These are phyloP conservation scores for Caradrina clavipalpis DNA, from an alignment of 2,888 invertebrate species.

Conservation along the genomic window DNA sequence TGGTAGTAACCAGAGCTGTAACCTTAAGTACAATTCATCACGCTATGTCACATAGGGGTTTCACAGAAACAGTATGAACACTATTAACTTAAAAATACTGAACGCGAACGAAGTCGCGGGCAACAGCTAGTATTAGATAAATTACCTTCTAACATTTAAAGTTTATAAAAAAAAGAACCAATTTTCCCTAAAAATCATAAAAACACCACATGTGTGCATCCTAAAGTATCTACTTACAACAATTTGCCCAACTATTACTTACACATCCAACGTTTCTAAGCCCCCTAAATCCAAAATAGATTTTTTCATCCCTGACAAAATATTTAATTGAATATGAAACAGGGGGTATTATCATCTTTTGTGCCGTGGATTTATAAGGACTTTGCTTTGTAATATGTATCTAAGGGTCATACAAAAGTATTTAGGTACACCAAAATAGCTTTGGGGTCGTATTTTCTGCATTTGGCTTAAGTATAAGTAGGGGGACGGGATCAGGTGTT, in stretches of 20 bases:
- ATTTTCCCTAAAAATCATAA: not conserved
- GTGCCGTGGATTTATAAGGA: constrained; percentile 85
- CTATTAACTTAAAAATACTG: too few relatives aligned
- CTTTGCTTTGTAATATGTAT: constrained; percentile 80
- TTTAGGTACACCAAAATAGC: constrained; percentile 82
- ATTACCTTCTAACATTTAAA: too few relatives aligned
- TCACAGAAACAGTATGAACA: too few relatives aligned
- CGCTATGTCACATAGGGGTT: too few relatives aligned
- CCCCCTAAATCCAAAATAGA: constrained; percentile 87
- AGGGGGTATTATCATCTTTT: constrained; percentile 89
- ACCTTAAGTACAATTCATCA: too few relatives aligned
- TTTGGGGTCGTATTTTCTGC: constrained; percentile 72
- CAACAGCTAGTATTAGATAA: too few relatives aligned
- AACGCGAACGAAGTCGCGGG: too few relatives aligned
- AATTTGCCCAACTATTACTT: constrained; percentile 59
- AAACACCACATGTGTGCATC: not conserved
- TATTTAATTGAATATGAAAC: constrained; percentile 94
- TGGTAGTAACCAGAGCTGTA: too few relatives aligned
- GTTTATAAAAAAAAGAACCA: not conserved
- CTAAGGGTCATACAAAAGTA: constrained; percentile 86
- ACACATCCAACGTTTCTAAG: constrained; percentile 71
- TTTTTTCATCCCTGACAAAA: constrained; percentile 90
- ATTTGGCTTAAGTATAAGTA: constrained; percentile 66
- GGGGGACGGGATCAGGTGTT: constrained; percentile 78
- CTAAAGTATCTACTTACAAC: constrained; percentile 1